A percentile compares a stretch with the other conserved stretches of the same genome.
These are phyloP conservation scores for Mycogona germanica DNA, from an alignment of 2,888 invertebrate genomes.

Conservation along the genomic window DNA sequence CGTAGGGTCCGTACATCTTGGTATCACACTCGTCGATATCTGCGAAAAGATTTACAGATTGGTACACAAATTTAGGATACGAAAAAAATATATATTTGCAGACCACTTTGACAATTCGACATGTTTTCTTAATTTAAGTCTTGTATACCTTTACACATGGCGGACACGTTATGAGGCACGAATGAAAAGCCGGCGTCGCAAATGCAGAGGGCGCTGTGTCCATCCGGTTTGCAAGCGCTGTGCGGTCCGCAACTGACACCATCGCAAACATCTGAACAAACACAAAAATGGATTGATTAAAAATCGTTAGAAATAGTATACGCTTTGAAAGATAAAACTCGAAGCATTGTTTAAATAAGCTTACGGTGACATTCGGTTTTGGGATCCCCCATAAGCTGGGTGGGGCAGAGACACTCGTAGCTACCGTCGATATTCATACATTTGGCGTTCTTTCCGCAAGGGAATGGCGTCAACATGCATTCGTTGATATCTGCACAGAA, in stretches of 20 bases:
- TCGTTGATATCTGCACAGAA: conserved; percentile 23
- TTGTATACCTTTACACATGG: conserved; percentile 65
- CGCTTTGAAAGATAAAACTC: neutral
- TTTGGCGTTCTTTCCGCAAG: conserved; percentile 29
- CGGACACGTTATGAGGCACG: conserved; percentile 73
- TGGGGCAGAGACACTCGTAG: conserved; percentile 27
- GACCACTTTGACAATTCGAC: neutral
- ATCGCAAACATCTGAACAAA: conserved; percentile 62
- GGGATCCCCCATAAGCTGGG: conserved; percentile 27
- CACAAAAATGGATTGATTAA: neutral
- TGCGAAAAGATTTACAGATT: conserved; percentile 27
- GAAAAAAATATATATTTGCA: neutral
- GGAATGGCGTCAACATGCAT: conserved; percentile 27
- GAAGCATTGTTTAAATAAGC: conserved; percentile 9
- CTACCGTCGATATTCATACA: conserved; percentile 28
- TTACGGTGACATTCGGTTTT: conserved; percentile 27
- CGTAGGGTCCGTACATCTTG: conserved; percentile 53
- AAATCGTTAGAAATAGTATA: neutral
- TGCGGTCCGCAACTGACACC: conserved; percentile 80
- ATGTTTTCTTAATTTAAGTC: no score
- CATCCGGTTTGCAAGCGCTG: conserved; percentile 78
- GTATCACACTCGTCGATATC: conserved; percentile 86
- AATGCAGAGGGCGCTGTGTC: conserved; percentile 77
- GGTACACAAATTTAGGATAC: neutral
- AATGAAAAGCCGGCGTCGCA: conserved; percentile 91